phyloP scores from a whole-genome alignment of 2,888 invertebrate genomes.

The Ernsta delagoae region DNA sequence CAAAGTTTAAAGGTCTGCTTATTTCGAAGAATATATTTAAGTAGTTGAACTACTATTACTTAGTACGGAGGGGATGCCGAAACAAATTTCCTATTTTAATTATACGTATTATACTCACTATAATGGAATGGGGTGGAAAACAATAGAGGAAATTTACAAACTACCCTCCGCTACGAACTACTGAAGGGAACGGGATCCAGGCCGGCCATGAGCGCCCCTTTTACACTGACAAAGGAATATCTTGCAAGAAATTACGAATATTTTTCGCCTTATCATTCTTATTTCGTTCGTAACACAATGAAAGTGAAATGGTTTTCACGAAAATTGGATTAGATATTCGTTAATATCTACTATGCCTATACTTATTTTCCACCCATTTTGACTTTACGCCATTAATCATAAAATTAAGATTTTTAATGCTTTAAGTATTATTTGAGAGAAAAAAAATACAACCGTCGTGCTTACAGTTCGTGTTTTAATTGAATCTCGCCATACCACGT shows the following conservation, averaged over 20 bases:
- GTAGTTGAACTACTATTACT: no score
- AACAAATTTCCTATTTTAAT: no score
- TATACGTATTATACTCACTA: neutral
- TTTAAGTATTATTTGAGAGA: no score
- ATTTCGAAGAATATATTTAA: no score
- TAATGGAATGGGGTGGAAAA: neutral
- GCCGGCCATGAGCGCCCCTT: neutral
- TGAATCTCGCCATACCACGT: neutral
- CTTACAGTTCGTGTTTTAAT: neutral
- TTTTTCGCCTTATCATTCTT: slow-evolving; percentile 7
- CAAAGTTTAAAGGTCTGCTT: no score
- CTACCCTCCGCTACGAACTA: neutral
- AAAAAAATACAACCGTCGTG: neutral
- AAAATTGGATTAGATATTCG: neutral
- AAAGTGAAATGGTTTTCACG: neutral
- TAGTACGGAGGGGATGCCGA: no score
- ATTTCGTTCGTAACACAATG: neutral
- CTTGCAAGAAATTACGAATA: neutral
- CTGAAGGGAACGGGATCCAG: neutral
- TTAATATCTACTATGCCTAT: no score
- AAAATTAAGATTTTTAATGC: no score
- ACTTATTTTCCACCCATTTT: no score
- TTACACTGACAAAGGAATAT: neutral
- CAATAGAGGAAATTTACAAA: neutral
- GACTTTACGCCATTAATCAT: no score